These are phyloP conservation scores for Dendrolimus punctatus DNA, from an alignment of 1,140 invertebrate species.

Conservation along the genomic window DNA sequence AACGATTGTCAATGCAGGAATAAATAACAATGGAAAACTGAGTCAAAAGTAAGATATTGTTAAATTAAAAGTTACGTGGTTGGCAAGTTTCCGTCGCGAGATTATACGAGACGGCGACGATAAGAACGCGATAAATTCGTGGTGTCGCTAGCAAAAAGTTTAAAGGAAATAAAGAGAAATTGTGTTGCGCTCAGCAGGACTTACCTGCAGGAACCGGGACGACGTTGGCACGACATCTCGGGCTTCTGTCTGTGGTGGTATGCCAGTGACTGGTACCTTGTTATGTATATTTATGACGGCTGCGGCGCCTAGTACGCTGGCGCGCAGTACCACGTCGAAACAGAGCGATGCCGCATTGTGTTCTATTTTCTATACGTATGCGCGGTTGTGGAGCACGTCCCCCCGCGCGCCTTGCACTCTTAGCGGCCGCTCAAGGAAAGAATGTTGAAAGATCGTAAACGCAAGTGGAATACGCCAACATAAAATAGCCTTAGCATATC, in stretches of 20 bases:
- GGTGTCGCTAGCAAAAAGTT: constrained; percentile 29
- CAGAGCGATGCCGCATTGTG: constrained; percentile 57
- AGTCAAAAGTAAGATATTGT: no score
- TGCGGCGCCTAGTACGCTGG: constrained; percentile 45
- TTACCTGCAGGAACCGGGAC: constrained; percentile 30
- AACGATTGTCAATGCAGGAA: no score
- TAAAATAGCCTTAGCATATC: constrained; percentile 16
- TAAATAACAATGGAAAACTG: constrained; percentile 1
- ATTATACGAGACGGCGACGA: constrained; percentile 14
- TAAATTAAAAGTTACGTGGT: no score
- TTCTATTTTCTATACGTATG: constrained; percentile 49
- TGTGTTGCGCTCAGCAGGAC: constrained; percentile 36
- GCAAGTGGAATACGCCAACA: constrained; percentile 14
- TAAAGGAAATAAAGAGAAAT: constrained; percentile 21
- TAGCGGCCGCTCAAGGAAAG: constrained; percentile 11
- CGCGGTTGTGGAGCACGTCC: constrained; percentile 27
- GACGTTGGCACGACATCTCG: constrained; percentile 12
- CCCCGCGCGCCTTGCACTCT: constrained; percentile 10
- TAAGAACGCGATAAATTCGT: constrained; percentile 30
- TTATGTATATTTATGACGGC: constrained; percentile 45
- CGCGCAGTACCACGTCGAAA: constrained; percentile 47
- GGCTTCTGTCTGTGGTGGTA: constrained; percentile 27
- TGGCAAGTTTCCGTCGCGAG: background rate
- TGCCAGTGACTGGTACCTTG: constrained; percentile 19
- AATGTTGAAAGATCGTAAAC: constrained; percentile 26